A percentile compares a stretch with the other conserved stretches of the same genome.
These are phyloP conservation scores for Bombus polaris DNA, from an alignment of 1,140 invertebrate genomes.

Conservation along the genomic window DNA sequence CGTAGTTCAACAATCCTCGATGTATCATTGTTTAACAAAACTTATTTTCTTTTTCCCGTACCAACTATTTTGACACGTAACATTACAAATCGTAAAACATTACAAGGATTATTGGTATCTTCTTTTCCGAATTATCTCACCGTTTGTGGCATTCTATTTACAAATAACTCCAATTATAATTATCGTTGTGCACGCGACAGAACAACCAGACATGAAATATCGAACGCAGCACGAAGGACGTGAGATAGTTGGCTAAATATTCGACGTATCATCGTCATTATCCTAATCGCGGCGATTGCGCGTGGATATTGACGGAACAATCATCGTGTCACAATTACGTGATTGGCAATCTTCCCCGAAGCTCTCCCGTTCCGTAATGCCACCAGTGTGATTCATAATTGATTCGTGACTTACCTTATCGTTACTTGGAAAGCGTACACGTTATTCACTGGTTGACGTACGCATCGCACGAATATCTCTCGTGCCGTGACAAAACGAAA, in stretches of 20 bases:
- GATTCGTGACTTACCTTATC: constrained; percentile 42
- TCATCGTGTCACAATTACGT: constrained; percentile 49
- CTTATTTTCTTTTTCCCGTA: neutral
- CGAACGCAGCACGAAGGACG: neutral
- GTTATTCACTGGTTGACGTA: neutral
- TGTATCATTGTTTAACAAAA: neutral
- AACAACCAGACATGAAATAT: neutral
- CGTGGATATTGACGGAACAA: constrained; percentile 41
- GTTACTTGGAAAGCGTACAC: constrained; percentile 32
- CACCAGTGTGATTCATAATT: constrained; percentile 28
- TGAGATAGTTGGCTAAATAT: constrained; percentile 19
- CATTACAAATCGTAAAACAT: neutral
- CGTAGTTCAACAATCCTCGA: neutral
- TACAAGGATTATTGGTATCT: neutral
- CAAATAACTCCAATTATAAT: neutral
- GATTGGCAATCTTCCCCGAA: constrained; percentile 46
- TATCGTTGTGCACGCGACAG: neutral
- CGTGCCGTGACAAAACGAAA: constrained; percentile 25
- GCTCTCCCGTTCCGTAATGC: constrained; percentile 8
- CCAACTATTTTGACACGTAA: neutral
- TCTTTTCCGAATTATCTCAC: neutral
- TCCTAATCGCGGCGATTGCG: constrained; percentile 1
- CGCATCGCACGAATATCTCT: constrained; percentile 5
- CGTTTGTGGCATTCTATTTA: neutral
- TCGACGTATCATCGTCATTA: constrained; percentile 14